Conservation (phyloP, 2,113 vertebrate genomes). For the Lasiurus borealis region DNA sequence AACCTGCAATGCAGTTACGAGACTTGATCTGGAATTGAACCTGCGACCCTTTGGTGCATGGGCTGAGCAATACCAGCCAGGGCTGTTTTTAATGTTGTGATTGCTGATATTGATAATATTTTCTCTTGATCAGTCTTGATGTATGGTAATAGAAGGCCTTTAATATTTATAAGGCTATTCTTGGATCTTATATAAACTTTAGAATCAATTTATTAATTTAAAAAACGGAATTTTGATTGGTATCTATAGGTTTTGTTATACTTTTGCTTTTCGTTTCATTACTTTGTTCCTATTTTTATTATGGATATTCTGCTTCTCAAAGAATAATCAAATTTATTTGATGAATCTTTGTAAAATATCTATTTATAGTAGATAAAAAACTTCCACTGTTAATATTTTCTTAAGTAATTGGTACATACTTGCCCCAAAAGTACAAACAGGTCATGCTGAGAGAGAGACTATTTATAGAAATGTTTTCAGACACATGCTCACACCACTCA, state of each 20-base stretch:
- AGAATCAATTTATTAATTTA: background rate
- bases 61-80: too few species aligned
- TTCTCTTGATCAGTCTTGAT: background rate
- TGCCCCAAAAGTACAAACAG: background rate
- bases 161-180: background rate
- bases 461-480: background rate
- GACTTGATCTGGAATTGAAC: background rate
- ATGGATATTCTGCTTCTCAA: conserved; percentile 42
- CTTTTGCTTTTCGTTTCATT: conserved; percentile 9
- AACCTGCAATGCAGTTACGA: background rate
- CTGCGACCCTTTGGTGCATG: background rate
- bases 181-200: background rate
- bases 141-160: background rate
- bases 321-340: conserved; percentile 10
- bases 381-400: background rate
- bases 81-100: background rate
- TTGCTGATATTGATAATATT: background rate
- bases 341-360: conserved; percentile 22
- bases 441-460: background rate
- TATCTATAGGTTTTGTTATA: background rate
- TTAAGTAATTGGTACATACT: background rate
- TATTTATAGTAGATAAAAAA: background rate
- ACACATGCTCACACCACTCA: background rate
- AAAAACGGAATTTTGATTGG: background rate
- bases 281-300: conserved; percentile 31